These are phyloP conservation scores for Peromyscus eremicus DNA, from an alignment of 2,797 vertebrate species.

Conservation along the genomic window DNA sequence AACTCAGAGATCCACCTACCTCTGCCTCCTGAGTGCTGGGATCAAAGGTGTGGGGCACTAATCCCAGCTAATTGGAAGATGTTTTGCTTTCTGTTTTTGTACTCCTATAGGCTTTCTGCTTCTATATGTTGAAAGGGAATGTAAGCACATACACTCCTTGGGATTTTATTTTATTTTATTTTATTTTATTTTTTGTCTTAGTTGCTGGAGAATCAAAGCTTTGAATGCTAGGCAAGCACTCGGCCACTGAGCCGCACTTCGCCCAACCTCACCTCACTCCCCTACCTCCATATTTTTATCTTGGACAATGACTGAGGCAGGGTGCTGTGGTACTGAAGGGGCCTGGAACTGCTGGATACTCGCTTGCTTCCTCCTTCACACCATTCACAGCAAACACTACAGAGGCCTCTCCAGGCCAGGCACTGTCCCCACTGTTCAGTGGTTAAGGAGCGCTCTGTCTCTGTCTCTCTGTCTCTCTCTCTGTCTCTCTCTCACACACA, in stretches of 20 bases:
- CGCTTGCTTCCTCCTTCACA: neutral
- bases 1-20: neutral
- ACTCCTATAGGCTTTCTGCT: neutral
- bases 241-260: neutral
- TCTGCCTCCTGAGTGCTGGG: neutral
- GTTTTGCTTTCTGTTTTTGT: neutral
- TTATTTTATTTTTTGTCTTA: neutral
- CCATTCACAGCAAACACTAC: neutral
- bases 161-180: no score
- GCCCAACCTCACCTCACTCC: neutral
- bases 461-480: no score
- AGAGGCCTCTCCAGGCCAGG: neutral
- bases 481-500: no score
- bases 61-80: neutral
- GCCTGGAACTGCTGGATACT: neutral
- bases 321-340: neutral
- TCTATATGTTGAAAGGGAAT: neutral
- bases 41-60: neutral
- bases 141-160: neutral
- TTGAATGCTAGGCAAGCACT: neutral
- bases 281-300: neutral
- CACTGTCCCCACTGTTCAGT: no score
- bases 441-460: neutral
- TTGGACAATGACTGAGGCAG: neutral
- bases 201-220: neutral